Evolutionary conservation across 1,140 invertebrate genomes (phyloP), one percentile per base, ranked within the genome.

Genomic region (Cherax destructor): DNA sequence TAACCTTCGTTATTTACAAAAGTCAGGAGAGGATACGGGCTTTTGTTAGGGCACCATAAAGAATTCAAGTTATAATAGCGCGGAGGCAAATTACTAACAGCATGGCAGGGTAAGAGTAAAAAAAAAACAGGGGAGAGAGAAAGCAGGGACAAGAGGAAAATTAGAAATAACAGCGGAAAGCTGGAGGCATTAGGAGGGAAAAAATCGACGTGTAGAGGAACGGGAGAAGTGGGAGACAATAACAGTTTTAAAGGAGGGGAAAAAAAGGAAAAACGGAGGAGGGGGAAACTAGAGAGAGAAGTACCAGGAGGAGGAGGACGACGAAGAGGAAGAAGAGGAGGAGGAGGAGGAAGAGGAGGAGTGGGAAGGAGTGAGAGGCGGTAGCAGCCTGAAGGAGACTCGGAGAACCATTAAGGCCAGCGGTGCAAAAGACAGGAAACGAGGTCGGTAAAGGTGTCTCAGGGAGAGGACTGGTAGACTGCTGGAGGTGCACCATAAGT

Each of bases 381-480:
- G 65, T 18, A 30, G 83, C 18, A 24, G 59, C 56, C 81, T 83
- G 81, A 65, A 83, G 81, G 81, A 83, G 81, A 65, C 21, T 83
- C 30, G 59, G 52, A 61, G 81, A 30, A 83, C 61, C 81, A 56
- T 83, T 83, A 83, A 83, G 81, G 41, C 56, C 81, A 83, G 52
- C 81, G 81, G 81, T 83, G 81, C 81, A 83, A 83, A 83, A 84
- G 83, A 84, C 83, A 84, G 83, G 83, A 84, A 84, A 84, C 83
- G 83, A 84, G 83, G 83, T 84, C 56, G 83, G 61, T 72, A 69
- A 84, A 84, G 83, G 83, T 84, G 83, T 84, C 30, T 72, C 83
- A 21, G 47, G 61, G 52, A 84, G 47, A 10, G 24, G 61, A 24
- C 24, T 41, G 24, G 61, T 30, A 41, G 47, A 21, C 41, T 61